phyloP scores from a whole-genome alignment of 2,113 vertebrate genomes.

The Dipodomys ordii region DNA sequence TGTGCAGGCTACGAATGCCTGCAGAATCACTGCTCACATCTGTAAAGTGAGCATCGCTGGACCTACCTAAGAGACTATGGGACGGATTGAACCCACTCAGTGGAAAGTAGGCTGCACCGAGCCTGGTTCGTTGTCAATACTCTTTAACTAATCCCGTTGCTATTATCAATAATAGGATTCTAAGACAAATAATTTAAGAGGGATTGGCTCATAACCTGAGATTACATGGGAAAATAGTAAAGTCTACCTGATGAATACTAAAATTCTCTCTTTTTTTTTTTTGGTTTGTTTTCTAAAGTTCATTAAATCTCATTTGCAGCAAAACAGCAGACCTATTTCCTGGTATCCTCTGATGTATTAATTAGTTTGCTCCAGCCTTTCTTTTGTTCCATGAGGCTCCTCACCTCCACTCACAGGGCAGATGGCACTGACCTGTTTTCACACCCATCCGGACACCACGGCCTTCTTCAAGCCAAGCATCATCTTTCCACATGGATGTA shows the following conservation, averaged over 20 bases:
- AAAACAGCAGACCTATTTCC: conserved; percentile 7
- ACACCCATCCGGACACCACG: background rate
- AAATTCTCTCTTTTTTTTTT: background rate
- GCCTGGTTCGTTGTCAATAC: background rate
- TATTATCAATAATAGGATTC: background rate
- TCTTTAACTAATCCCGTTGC: background rate
- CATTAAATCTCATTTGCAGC: conserved; percentile 49
- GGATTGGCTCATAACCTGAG: background rate
- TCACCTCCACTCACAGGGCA: background rate
- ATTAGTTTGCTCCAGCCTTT: background rate
- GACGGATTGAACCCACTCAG: background rate
- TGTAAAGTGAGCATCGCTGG: background rate
- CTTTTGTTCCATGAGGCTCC: background rate
- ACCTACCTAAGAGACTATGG: background rate
- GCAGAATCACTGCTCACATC: background rate
- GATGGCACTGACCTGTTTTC: background rate
- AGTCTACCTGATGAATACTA: background rate
- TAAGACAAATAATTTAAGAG: background rate
- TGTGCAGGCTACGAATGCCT: no score
- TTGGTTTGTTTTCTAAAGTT: conserved; percentile 36
- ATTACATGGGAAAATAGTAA: background rate
- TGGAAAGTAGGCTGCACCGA: background rate
- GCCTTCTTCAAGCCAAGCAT: background rate
- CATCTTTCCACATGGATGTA: background rate
- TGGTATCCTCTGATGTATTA: background rate